Percentiles rank a stretch among this genome's conserved stretches.
These are phyloP conservation scores for Diarsia dahlii DNA, from an alignment of 2,888 invertebrate species.

Conservation along the genomic window DNA sequence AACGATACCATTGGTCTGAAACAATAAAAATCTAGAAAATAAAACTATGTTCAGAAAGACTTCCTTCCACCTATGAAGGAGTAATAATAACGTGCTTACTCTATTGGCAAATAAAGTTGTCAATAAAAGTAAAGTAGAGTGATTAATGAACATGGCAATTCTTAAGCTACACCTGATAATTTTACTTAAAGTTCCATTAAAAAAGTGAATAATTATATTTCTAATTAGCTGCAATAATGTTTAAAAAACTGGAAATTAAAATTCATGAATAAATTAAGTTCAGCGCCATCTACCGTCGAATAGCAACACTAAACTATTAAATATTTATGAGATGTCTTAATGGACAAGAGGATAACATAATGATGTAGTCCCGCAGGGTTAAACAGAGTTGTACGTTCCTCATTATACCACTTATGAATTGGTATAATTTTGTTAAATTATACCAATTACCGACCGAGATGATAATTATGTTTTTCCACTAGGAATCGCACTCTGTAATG, in stretches of 20 bases:
- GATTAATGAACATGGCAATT: background rate
- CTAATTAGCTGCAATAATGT: background rate
- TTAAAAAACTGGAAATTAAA: background rate
- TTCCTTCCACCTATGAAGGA: background rate
- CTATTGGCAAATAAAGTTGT: background rate
- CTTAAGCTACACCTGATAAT: too few species aligned
- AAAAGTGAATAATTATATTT: background rate
- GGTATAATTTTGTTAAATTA: too few species aligned
- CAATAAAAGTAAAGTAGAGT: background rate
- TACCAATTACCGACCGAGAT: too few species aligned
- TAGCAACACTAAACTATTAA: slow-evolving; percentile 72
- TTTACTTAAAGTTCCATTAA: background rate
- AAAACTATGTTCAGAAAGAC: background rate
- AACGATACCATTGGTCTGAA: background rate
- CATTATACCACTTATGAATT: background rate
- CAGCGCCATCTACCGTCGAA: slow-evolving; percentile 81
- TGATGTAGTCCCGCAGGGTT: too few species aligned
- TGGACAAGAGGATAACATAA: too few species aligned
- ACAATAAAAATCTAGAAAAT: background rate
- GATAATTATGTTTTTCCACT: background rate
- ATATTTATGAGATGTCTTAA: too few species aligned
- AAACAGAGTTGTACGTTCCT: background rate
- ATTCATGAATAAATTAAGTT: slow-evolving; percentile 39
- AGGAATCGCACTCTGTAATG: background rate
- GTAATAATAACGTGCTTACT: background rate